Percentiles rank a stretch among this genome's conserved stretches.
Conservation (phyloP, 2,797 vertebrate species). For the Sebastes flavidus region DNA sequence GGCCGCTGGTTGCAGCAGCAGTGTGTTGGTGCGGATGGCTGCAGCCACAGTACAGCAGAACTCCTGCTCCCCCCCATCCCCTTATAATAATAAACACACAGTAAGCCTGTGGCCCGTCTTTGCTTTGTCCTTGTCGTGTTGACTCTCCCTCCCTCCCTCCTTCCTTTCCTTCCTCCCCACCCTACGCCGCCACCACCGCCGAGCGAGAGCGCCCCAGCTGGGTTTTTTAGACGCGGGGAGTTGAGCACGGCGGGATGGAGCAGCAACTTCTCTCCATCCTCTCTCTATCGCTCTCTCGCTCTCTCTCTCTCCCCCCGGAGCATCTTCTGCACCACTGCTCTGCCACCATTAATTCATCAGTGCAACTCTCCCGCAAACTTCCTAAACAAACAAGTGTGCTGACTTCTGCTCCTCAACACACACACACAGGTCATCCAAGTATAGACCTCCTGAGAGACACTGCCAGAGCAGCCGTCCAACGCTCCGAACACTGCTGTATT, state of each 20-base stretch:
- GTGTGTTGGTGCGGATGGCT: slow-evolving; percentile 25
- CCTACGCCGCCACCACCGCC: background rate
- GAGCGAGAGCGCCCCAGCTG: slow-evolving; percentile 52
- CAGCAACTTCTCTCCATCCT: slow-evolving; percentile 3
- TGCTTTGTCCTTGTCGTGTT: slow-evolving; percentile 65
- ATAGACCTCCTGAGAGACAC: background rate
- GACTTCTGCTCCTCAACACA: slow-evolving; percentile 40
- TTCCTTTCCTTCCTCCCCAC: background rate
- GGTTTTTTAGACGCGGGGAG: slow-evolving; percentile 34
- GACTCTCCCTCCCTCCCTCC: slow-evolving; percentile 20
- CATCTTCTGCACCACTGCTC: slow-evolving; percentile 70
- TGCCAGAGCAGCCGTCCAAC: background rate
- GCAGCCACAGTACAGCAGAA: slow-evolving; percentile 7
- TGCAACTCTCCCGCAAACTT: slow-evolving; percentile 64
- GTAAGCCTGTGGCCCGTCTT: slow-evolving; percentile 50
- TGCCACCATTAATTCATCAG: slow-evolving; percentile 79
- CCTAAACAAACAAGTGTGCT: slow-evolving; percentile 59
- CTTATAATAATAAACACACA: background rate
- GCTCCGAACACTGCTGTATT: background rate
- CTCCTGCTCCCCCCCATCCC: background rate
- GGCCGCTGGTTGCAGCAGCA: slow-evolving; percentile 22
- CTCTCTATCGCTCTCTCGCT: background rate
- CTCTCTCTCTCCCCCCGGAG: slow-evolving; percentile 22
- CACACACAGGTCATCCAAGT: slow-evolving; percentile 13
- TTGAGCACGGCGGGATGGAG: slow-evolving; percentile 10